Percentiles rank a stretch among this genome's conserved stretches.
These are phyloP conservation scores for Lithodes maja DNA, from an alignment of 2,888 invertebrate genomes.

Conservation along the genomic window DNA sequence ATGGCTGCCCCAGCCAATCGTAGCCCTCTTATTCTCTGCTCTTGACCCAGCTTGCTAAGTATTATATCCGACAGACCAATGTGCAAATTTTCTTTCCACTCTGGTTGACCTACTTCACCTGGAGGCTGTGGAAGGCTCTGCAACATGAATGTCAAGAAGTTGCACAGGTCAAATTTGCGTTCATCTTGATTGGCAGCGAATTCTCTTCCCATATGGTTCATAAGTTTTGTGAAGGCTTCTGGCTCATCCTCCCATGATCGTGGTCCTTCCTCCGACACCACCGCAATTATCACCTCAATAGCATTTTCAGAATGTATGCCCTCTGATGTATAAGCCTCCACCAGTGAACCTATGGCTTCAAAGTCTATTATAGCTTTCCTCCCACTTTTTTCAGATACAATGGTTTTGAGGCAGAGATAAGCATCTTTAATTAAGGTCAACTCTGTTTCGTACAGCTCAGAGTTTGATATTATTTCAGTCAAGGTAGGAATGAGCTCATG, in stretches of 20 bases:
- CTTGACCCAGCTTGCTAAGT: slow-evolving; percentile 89
- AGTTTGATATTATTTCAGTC: slow-evolving; percentile 82
- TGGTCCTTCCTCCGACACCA: slow-evolving; percentile 61
- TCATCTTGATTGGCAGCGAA: slow-evolving; percentile 93
- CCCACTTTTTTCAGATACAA: slow-evolving; percentile 79
- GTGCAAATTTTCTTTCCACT: slow-evolving; percentile 83
- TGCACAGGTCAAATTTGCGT: slow-evolving; percentile 90
- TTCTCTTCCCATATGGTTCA: slow-evolving; percentile 88
- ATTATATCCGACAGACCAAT: slow-evolving; percentile 89
- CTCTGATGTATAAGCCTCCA: slow-evolving; percentile 85
- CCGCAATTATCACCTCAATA: slow-evolving; percentile 81
- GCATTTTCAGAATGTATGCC: slow-evolving; percentile 94
- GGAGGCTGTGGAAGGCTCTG: slow-evolving; percentile 48
- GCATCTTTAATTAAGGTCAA: slow-evolving; percentile 85
- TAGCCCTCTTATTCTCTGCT: slow-evolving; percentile 91
- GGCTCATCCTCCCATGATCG: slow-evolving; percentile 66
- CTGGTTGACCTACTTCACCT: slow-evolving; percentile 80
- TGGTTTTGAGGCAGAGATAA: slow-evolving; percentile 73
- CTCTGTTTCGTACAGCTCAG: slow-evolving; percentile 85
- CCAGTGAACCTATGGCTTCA: slow-evolving; percentile 81
- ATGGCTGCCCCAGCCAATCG: slow-evolving; percentile 87
- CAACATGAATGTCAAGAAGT: slow-evolving; percentile 53
- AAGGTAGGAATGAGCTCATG: slow-evolving; percentile 88
- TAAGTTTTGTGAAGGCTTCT: slow-evolving; percentile 85
- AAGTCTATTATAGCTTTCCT: slow-evolving; percentile 82